Evolutionary conservation across 2,113 vertebrate species (phyloP).

Genomic region (Bucco capensis): DNA sequence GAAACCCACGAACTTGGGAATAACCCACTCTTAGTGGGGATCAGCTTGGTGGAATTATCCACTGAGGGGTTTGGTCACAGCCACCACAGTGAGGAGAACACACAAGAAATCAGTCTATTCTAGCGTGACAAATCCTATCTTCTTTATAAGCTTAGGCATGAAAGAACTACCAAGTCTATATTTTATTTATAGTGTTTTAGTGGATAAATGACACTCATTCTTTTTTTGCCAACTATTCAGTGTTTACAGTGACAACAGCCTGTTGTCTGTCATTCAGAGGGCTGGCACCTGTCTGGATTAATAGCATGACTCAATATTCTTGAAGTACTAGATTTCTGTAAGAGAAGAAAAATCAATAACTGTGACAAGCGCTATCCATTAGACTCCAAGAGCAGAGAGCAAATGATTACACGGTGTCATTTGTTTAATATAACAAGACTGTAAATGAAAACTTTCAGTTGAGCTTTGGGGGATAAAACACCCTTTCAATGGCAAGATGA

Average conservation of each 20-base stretch:
- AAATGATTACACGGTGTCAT: not conserved
- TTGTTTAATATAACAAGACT: constrained; percentile 30
- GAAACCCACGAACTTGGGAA: not conserved
- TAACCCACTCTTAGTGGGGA: not conserved
- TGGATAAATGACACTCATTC: not conserved
- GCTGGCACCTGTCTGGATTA: constrained; percentile 36
- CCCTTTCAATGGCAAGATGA: not conserved
- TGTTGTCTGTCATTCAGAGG: constrained; percentile 23
- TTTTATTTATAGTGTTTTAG: constrained; percentile 37
- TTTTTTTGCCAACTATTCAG: not conserved
- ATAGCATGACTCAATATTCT: constrained; percentile 38
- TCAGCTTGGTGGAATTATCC: not conserved
- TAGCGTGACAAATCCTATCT: not conserved
- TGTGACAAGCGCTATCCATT: constrained; percentile 47
- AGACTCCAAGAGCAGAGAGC: not conserved
- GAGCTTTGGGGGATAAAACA: not conserved
- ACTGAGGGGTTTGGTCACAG: not conserved
- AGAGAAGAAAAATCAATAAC: constrained; percentile 55
- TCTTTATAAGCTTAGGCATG: not conserved
- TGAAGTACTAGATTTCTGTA: constrained; percentile 32
- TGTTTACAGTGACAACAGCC: constrained; percentile 20
- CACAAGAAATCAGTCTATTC: not conserved
- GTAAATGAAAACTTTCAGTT: constrained; percentile 10
- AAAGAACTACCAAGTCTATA: constrained; percentile 14
- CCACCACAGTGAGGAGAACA: not conserved